A percentile compares a stretch with the other conserved stretches of the same genome.
phyloP scores from a whole-genome alignment of 2,888 invertebrate species.

The Ctenicera cuprea region DNA sequence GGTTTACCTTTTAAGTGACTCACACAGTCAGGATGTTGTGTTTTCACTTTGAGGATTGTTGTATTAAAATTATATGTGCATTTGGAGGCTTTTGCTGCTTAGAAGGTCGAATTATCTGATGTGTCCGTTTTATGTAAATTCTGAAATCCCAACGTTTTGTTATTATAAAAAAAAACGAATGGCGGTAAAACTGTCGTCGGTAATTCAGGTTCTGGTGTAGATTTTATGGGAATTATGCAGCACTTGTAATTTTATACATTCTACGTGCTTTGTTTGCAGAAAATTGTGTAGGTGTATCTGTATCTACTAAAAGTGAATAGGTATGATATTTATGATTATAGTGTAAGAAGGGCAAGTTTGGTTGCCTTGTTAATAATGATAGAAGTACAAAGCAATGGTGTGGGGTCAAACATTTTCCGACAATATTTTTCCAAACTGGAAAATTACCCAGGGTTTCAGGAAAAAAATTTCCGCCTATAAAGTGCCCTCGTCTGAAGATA shows the following conservation, averaged over 20 bases:
- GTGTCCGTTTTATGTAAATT: neutral
- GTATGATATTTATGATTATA: neutral
- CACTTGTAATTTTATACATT: neutral
- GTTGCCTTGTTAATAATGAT: no score
- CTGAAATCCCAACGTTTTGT: neutral
- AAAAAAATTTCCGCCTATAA: no score
- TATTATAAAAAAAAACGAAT: no score
- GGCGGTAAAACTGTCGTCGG: neutral
- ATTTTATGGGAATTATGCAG: neutral
- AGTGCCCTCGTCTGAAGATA: no score
- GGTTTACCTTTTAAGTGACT: slow-evolving; percentile 59
- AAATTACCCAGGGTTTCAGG: no score
- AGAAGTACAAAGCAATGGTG: no score
- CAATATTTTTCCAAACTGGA: neutral
- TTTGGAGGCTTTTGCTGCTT: slow-evolving; percentile 6
- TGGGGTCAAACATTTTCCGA: no score
- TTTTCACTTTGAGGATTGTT: slow-evolving; percentile 55
- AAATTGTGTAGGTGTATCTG: neutral
- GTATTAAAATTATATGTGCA: slow-evolving; percentile 23
- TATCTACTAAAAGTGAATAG: no score
- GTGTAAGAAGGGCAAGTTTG: neutral
- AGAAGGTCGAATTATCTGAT: slow-evolving; percentile 9
- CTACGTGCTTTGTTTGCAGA: neutral
- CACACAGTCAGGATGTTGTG: slow-evolving; percentile 65
- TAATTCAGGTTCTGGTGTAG: neutral